Percentiles rank a stretch among this genome's conserved stretches.
Conservation (phyloP, 2,113 vertebrate species). For the Indicator indicator region DNA sequence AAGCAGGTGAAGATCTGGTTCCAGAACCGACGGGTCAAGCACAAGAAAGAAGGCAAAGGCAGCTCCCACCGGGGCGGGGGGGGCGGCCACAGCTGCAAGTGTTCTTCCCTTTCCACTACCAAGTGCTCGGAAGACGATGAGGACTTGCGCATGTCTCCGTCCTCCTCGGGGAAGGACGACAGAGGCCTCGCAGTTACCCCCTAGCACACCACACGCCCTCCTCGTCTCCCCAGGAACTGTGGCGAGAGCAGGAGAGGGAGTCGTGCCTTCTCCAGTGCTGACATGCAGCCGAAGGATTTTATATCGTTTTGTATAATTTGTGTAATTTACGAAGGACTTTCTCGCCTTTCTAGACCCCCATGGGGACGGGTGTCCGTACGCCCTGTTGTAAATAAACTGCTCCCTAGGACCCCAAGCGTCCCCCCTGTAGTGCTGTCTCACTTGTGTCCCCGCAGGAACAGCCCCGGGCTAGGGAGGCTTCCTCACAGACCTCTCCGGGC, state of each 20-base stretch:
- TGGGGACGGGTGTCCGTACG: not conserved
- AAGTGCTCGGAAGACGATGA: slow-evolving; percentile 94
- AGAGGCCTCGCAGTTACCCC: slow-evolving; percentile 91
- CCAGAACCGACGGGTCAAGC: slow-evolving; percentile 97
- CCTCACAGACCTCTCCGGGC: not conserved
- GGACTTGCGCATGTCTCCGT: slow-evolving; percentile 91
- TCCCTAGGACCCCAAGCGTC: not conserved
- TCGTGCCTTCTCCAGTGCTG: not conserved
- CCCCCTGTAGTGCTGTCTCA: not conserved
- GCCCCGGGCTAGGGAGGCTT: not conserved
- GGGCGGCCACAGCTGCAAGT: slow-evolving; percentile 88
- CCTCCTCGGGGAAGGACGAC: slow-evolving; percentile 95
- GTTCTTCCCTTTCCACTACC: slow-evolving; percentile 87
- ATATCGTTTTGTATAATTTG: slow-evolving; percentile 54
- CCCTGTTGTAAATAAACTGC: slow-evolving; percentile 46
- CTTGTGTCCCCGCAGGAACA: not conserved
- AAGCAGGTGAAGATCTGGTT: slow-evolving; percentile 99
- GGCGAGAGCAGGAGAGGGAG: not conserved
- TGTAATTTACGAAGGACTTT: slow-evolving; percentile 51
- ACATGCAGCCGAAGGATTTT: slow-evolving; percentile 39
- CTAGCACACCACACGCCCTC: not conserved
- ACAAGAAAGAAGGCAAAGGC: slow-evolving; percentile 98
- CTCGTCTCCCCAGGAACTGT: slow-evolving; percentile 11
- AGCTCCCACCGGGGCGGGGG: slow-evolving; percentile 79
- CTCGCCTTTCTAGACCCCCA: not conserved